Evolutionary conservation across 2,888 invertebrate genomes (phyloP), one percentile per base, ranked within the genome.

Genomic region (Sarcophaga carnaria): DNA sequence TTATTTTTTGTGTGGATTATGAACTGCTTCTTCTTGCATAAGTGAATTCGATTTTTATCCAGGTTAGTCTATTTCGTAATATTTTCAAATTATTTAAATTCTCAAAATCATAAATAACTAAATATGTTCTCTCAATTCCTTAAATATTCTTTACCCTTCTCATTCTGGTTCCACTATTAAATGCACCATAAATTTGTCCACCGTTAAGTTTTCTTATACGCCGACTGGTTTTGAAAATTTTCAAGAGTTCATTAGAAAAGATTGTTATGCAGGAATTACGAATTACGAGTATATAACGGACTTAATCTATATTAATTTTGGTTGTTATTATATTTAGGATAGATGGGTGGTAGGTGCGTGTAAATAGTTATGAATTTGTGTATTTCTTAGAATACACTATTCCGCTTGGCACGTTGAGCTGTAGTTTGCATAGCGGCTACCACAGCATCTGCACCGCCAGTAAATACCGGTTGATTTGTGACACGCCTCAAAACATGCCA

Each of bases 401-500:
- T 92, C 60, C 92, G 89, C 87, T 92, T 92, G 85, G 91, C 90
- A 82, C 91, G 89, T 14, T 88, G 86, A 64, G 88, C 88, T 79
- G 90, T 91, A 89, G 90, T 91, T 85, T 92, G 92, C 91, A 92
- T 90, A 77, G 92, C 92, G 54, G 92, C 92, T 17, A 92, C 91
- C 17, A 92, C 92, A 4, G 92, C 92, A 89, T 92, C 92, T 66
- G 92, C 91, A 74, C 92, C 92, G 75, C 92, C 92, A 45, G 91
- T 90, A 49, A 92, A 91, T 37, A 91, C 89, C 47, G 92, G 91
- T 82, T 92, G 92, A 79, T 92, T 92, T 88, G 90, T 89, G 10
- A 92, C 92, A 49, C 92, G 91, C 47, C 96, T 94, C 66, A 97
- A 94, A 59, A 96, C 95, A 93, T 97, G 97, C 97, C 97, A 97